Base-by-base conservation (phyloP, 1,140 invertebrate genomes). In the Teleopsis dalmanni region DNA sequence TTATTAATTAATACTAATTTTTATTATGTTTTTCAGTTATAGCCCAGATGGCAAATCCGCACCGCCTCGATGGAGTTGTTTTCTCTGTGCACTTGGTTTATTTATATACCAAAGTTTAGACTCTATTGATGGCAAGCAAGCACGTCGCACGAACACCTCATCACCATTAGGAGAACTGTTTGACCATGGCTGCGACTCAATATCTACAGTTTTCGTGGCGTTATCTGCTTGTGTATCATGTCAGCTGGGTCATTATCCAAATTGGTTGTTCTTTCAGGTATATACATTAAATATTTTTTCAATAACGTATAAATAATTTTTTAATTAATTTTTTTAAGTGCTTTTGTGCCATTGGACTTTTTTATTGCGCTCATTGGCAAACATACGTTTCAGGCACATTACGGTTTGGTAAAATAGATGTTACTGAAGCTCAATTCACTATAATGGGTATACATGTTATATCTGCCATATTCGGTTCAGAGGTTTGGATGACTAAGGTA, bases 61-160 rank as follows among this genome's bases (percentile, higher is more conserved):
- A 75, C 83, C 88, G 27, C 96, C 97, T 37, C 74, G 85, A 66
- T 98, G 95, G 94, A 83, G 90, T 11, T 95, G 90, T 71, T 77
- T 91, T 27, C 66, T 95, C 0, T 95, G 91, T 73, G 95, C 88
- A 1, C 58, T 98, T 33, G 95, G 96, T 18, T 76, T 99, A 41
- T 99, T 99, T 74, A 75, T 97, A 43, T 99, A 99, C 75, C 97
- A 99, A 78, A 95, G 93, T 61, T 77, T 99, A 53, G 97, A 99
- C 77, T 96, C 97, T 11, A 93, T 94, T 48, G 97, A 99, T 76
- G 97, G 97, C n/a, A 99, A 99, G 76, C 97, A 99, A 75, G 97
- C 97, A 0, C 80, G 96, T 50, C 78, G 95, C 63, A 99, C 96
- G 16, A 85, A 87, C 35, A 87, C 87, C 42, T 91, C 88, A 49